These are phyloP conservation scores for Caprella mutica DNA, from an alignment of 2,888 invertebrate species.

Conservation along the genomic window DNA sequence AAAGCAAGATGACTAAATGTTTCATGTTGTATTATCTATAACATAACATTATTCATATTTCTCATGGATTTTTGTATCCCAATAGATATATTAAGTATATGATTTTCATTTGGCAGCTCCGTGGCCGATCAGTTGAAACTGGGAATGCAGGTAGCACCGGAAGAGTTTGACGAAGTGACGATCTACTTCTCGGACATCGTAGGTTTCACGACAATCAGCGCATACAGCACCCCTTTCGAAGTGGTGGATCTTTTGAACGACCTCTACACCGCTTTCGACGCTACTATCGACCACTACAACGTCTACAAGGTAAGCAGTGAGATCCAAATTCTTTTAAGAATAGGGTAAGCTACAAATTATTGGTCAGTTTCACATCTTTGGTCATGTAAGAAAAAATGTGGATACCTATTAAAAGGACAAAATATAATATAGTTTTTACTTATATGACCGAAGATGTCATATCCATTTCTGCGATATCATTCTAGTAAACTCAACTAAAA, in stretches of 20 bases:
- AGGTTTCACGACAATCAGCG: slow-evolving; percentile 55
- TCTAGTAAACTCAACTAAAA: background rate
- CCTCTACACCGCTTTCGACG: slow-evolving; percentile 41
- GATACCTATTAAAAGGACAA: background rate
- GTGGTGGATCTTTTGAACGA: slow-evolving; percentile 61
- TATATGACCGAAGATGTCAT: no score
- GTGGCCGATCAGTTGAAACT: slow-evolving; percentile 83
- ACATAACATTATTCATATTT: no score
- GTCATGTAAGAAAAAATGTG: no score
- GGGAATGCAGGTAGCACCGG: slow-evolving; percentile 82
- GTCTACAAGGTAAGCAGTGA: slow-evolving; percentile 37
- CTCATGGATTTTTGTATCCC: no score
- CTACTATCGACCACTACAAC: slow-evolving; percentile 38
- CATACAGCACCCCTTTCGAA: slow-evolving; percentile 81
- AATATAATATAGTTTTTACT: no score
- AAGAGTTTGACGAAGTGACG: slow-evolving; percentile 57
- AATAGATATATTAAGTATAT: no score
- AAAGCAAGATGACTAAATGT: no score
- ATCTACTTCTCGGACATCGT: slow-evolving; percentile 33
- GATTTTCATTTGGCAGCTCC: slow-evolving; percentile 48
- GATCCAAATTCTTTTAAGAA: no score
- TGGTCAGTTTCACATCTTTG: no score
- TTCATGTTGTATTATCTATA: no score
- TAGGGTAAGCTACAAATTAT: no score
- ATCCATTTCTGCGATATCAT: no score